Evolutionary conservation across 1,140 invertebrate species (phyloP).

Genomic region (Bombus picipes): DNA sequence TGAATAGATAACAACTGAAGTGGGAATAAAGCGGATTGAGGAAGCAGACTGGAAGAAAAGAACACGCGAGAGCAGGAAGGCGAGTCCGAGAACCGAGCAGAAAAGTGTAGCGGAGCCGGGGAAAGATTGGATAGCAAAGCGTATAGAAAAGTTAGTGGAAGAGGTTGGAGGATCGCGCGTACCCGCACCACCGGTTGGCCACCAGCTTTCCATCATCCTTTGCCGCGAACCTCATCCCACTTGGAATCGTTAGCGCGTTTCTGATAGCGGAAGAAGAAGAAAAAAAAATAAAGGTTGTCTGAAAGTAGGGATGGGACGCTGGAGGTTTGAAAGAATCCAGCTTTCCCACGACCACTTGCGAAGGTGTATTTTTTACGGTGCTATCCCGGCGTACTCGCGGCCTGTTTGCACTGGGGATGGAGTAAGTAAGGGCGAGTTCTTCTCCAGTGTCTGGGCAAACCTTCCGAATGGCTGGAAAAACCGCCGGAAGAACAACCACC

Average conservation of each 20-base stretch:
- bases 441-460: constrained; percentile 54
- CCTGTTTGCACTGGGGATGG: constrained; percentile 56
- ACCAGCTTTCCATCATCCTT: constrained; percentile 5
- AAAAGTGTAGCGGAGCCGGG: background rate
- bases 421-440: constrained; percentile 43
- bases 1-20: constrained; percentile 66
- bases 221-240: constrained; percentile 14
- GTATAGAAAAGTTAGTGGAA: constrained; percentile 64
- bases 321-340: constrained; percentile 25
- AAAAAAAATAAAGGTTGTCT: constrained; percentile 45
- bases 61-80: constrained; percentile 12
- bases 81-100: background rate
- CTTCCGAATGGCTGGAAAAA: constrained; percentile 51
- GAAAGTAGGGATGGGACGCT: constrained; percentile 28
- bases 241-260: constrained; percentile 69
- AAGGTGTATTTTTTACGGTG: constrained; percentile 70
- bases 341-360: constrained; percentile 66
- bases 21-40: constrained; percentile 47
- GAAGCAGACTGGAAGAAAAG: constrained; percentile 6
- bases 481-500: constrained; percentile 48
- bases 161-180: constrained; percentile 52
- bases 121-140: constrained; percentile 54
- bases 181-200: constrained; percentile 6
- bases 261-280: constrained; percentile 51
- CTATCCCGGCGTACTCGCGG: constrained; percentile 59